phyloP scores from a whole-genome alignment of 2,888 invertebrate genomes.

The Tanytarsus gracilentus region DNA sequence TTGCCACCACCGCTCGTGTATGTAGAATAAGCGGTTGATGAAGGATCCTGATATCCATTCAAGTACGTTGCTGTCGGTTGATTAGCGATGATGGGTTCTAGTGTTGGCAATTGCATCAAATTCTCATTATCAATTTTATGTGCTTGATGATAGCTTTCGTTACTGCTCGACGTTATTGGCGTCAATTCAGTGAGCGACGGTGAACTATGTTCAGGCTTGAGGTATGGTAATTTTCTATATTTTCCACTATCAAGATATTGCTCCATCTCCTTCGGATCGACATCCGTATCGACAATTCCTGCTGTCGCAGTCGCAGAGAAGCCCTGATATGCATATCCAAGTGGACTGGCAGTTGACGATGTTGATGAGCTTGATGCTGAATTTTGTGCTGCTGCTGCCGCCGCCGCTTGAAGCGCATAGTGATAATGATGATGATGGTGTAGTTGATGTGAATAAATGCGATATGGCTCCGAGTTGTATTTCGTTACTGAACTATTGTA shows the following conservation, averaged over 20 bases:
- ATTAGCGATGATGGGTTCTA: neutral
- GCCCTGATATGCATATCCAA: slow-evolving; percentile 6
- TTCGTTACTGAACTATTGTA: slow-evolving; percentile 18
- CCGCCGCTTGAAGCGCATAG: neutral
- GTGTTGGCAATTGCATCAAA: neutral
- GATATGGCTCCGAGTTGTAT: slow-evolving; percentile 25
- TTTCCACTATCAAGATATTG: slow-evolving; percentile 42
- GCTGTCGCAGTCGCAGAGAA: too few relatives aligned
- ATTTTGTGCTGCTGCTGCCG: slow-evolving; percentile 6
- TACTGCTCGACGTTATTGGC: slow-evolving; percentile 8
- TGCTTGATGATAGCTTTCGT: neutral
- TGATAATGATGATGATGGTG: slow-evolving; percentile 29
- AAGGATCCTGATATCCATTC: neutral
- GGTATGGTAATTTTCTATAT: slow-evolving; percentile 13
- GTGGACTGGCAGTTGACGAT: slow-evolving; percentile 11
- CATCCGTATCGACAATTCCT: slow-evolving; percentile 33
- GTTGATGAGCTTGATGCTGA: slow-evolving; percentile 17
- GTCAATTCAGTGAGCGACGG: slow-evolving; percentile 14
- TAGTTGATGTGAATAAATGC: slow-evolving; percentile 26
- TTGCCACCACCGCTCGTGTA: slow-evolving; percentile 11
- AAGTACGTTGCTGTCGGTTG: neutral
- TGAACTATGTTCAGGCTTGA: slow-evolving; percentile 17
- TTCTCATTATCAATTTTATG: neutral
- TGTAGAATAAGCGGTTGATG: neutral
- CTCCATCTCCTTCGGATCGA: slow-evolving; percentile 43